A percentile compares a stretch with the other conserved stretches of the same genome.
Evolutionary conservation across 2,888 invertebrate species (phyloP).

Genomic region (Epirrhoe alternata): DNA sequence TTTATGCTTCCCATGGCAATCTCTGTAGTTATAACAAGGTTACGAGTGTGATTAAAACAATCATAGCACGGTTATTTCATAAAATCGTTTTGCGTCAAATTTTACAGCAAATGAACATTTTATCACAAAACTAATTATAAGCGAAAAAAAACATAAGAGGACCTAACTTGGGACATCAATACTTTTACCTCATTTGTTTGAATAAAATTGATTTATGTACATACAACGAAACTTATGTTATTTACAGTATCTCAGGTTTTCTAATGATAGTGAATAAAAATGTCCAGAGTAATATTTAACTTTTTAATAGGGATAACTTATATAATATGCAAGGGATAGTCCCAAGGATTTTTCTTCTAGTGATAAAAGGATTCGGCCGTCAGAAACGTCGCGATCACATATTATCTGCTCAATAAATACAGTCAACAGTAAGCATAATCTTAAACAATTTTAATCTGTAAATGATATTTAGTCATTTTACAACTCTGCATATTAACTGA

Average conservation of each 20-base stretch:
- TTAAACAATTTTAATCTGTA: slow-evolving; percentile 81
- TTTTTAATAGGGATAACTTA: slow-evolving; percentile 85
- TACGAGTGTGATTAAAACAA: no score
- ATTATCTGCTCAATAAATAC: slow-evolving; percentile 84
- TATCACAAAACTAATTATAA: slow-evolving; percentile 6
- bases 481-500: slow-evolving; percentile 72
- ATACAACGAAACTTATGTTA: neutral
- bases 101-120: slow-evolving; percentile 4
- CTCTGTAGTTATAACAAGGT: neutral
- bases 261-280: slow-evolving; percentile 47
- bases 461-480: slow-evolving; percentile 82
- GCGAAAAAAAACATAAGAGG: neutral
- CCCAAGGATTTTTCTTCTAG: slow-evolving; percentile 79
- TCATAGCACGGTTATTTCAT: neutral
- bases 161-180: neutral
- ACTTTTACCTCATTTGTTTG: slow-evolving; percentile 4
- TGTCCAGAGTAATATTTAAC: slow-evolving; percentile 66
- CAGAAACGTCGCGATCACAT: slow-evolving; percentile 80
- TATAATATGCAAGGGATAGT: slow-evolving; percentile 84
- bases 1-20: neutral
- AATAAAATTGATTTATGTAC: slow-evolving; percentile 6
- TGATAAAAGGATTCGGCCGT: slow-evolving; percentile 81
- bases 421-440: slow-evolving; percentile 85
- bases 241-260: neutral
- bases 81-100: slow-evolving; percentile 11